Conservation (phyloP, 2,888 invertebrate species). For the Drosophila colorata region DNA sequence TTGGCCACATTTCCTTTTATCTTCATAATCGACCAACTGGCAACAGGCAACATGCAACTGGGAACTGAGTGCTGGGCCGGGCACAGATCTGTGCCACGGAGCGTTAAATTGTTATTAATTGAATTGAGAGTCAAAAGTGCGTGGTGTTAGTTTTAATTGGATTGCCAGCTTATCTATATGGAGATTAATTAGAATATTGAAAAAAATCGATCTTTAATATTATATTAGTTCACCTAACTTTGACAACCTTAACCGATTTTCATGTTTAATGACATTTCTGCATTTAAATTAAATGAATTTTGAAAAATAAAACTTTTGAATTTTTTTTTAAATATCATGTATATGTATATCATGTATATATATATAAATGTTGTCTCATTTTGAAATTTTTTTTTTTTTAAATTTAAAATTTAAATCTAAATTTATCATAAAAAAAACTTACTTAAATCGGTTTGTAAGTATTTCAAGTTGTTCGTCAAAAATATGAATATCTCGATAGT, state of each 20-base stretch:
- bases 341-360: no score
- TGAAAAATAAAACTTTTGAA: not conserved
- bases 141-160: conserved; percentile 70
- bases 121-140: conserved; percentile 78
- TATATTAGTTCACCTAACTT: not conserved
- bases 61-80: conserved; percentile 20
- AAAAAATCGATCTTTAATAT: not conserved
- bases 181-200: conserved; percentile 43
- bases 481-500: no score
- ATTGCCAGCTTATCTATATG: conserved; percentile 48
- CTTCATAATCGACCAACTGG: conserved; percentile 41
- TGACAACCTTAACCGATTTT: not conserved
- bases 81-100: conserved; percentile 45
- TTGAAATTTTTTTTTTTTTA: no score
- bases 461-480: no score
- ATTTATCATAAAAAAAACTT: no score
- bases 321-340: no score
- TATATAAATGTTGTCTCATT: no score
- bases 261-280: no score
- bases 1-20: conserved; percentile 64
- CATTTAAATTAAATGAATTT: not conserved
- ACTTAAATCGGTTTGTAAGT: no score
- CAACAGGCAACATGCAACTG: conserved; percentile 8
- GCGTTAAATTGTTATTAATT: conserved; percentile 84
- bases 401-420: no score